These are phyloP conservation scores for Darevskia mixta DNA, from an alignment of 2,797 vertebrate genomes.

Conservation along the genomic window DNA sequence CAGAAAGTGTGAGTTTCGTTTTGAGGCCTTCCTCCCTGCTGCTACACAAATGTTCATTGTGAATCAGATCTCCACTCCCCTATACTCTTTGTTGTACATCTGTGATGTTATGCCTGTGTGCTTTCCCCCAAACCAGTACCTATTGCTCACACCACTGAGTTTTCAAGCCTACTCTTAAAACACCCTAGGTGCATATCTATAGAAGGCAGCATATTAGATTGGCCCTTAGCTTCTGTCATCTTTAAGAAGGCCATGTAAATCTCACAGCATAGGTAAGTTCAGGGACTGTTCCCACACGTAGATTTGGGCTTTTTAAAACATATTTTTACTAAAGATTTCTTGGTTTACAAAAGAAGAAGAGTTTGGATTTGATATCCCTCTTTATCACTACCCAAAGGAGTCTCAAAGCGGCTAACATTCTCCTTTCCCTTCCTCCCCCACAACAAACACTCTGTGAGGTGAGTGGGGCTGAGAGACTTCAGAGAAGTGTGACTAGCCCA, in stretches of 20 bases:
- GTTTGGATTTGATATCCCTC: too few relatives aligned
- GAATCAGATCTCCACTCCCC: background rate
- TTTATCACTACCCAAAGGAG: too few relatives aligned
- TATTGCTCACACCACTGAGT: background rate
- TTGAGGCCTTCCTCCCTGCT: constrained; percentile 37
- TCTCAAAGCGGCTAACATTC: too few relatives aligned
- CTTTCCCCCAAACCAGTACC: accelerated
- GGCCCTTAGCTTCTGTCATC: background rate
- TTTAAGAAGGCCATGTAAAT: background rate
- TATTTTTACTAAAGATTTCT: too few relatives aligned
- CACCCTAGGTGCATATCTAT: background rate
- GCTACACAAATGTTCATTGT: constrained; percentile 16
- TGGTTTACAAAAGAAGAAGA: too few relatives aligned
- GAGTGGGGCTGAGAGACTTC: too few relatives aligned
- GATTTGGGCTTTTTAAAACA: too few relatives aligned
- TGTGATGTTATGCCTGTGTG: background rate
- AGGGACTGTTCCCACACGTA: too few relatives aligned
- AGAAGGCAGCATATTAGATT: background rate
- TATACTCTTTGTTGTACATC: background rate
- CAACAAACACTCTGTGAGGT: too few relatives aligned
- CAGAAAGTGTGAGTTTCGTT: constrained; percentile 35
- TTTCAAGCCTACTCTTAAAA: background rate
- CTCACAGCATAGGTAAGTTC: background rate
- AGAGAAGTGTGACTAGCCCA: too few relatives aligned
- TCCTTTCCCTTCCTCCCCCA: too few relatives aligned